Evolutionary conservation across 2,888 invertebrate genomes (phyloP), one percentile per base, ranked within the genome.

Genomic region (Drosophila bunnanda): DNA sequence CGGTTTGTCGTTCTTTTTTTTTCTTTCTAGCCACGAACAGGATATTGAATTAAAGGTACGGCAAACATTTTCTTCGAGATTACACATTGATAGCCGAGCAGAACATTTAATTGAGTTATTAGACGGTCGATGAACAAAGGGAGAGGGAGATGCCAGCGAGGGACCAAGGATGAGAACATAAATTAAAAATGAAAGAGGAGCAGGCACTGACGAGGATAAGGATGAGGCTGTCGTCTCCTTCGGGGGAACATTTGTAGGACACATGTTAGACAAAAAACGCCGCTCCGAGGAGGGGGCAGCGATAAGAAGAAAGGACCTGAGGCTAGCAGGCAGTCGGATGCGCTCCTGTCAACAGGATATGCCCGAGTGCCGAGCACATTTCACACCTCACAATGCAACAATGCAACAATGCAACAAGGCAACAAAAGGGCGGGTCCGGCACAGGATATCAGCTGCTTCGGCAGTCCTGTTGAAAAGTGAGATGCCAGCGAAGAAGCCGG

Each of bases 301-400:
- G 79, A 88, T 76, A 80, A 88, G 76, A 66, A 62, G 62, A 88
- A 89, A 87, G 82, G 80, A 79, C 71, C 77, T 75, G 59, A 75
- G 76, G 79, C 75, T 76, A 83, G 79, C 80, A 79, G 82, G 77
- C 88, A 70, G 76, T 43, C 39, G 28, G 68, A 48, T 46, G 43
- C 58, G 52, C 68, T 52, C 53, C 82, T 88, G 87, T 84, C 90
- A 87, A 88, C 87, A 89, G 90, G 90, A 90, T 90, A 90, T 89
- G 90, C 89, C 89, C 89, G 90, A 87, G 77, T 74, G 80, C 77
- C 78, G 79, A 77, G 89, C 83, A 80, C 80, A 89, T 87, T 90
- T 90, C 90, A 90, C 90, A 90, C 90, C 90, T 90, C 67, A 67
- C 66, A 67, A 66, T 79, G 73, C 66, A 75, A 66, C 62, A 66